Conservation (phyloP, 1,140 invertebrate species). For the Zaprionus ghesquierei region DNA sequence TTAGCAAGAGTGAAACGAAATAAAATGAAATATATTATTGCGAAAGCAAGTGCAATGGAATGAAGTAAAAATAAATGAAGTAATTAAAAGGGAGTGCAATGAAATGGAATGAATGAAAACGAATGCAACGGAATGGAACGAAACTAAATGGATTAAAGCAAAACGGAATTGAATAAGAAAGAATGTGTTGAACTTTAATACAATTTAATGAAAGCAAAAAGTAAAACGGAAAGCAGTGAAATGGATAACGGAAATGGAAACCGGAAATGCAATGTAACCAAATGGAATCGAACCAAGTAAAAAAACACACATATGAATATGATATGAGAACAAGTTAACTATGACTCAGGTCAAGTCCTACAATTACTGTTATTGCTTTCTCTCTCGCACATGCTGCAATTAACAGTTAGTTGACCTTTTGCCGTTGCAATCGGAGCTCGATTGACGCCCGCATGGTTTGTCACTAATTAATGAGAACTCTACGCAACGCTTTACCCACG, state of each 20-base stretch:
- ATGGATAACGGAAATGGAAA: background rate
- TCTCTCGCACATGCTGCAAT: background rate
- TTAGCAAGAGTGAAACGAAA: background rate
- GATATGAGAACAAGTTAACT: too few species aligned
- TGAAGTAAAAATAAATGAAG: background rate
- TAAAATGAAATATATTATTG: background rate
- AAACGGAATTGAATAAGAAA: background rate
- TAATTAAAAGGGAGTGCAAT: background rate
- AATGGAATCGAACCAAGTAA: background rate
- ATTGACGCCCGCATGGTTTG: slow-evolving; percentile 18
- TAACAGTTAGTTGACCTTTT: background rate
- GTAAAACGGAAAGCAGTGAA: background rate
- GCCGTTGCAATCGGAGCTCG: background rate
- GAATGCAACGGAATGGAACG: background rate
- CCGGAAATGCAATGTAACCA: background rate
- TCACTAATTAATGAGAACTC: slow-evolving; percentile 40
- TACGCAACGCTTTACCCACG: background rate
- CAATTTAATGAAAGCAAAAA: too few species aligned
- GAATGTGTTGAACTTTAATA: too few species aligned
- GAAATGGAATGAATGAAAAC: background rate
- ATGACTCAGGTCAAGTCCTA: too few species aligned
- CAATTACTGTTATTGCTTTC: background rate
- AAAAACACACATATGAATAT: too few species aligned
- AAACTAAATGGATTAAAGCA: background rate
- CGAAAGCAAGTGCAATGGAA: background rate